Conservation (phyloP, 2,797 vertebrate species). For the Tachyglossus aculeatus region DNA sequence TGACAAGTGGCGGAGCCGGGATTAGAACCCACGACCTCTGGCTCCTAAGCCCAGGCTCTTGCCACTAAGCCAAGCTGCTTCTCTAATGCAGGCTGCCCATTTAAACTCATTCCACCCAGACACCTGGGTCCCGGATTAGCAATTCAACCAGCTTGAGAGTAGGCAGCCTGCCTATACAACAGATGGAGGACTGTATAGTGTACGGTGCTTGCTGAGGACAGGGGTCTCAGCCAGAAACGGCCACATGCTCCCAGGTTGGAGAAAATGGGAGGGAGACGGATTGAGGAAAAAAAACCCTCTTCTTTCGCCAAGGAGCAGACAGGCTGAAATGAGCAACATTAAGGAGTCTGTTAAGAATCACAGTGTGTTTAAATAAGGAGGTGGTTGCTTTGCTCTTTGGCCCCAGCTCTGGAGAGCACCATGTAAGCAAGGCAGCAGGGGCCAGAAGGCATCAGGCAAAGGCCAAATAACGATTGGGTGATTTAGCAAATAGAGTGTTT, state of each 20-base stretch:
- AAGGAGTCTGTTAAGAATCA: not conserved
- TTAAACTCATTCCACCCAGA: constrained; percentile 50
- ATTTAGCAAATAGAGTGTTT: no score
- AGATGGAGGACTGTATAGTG: constrained; percentile 62
- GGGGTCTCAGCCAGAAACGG: constrained; percentile 57
- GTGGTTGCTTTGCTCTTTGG: not conserved
- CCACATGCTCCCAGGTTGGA: constrained; percentile 30
- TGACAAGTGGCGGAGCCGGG: no score
- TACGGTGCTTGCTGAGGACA: constrained; percentile 51
- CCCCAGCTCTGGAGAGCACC: not conserved
- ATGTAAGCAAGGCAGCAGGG: not conserved
- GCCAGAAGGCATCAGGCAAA: no score
- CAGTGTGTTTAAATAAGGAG: not conserved
- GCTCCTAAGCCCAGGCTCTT: no score
- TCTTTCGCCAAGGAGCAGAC: constrained; percentile 15
- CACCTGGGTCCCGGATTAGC: constrained; percentile 58
- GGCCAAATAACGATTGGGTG: no score
- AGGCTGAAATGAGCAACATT: not conserved
- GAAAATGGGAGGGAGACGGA: constrained; percentile 21
- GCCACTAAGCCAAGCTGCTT: no score
- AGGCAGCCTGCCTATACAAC: constrained; percentile 62
- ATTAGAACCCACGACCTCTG: no score
- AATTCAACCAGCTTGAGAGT: constrained; percentile 58
- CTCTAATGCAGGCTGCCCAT: constrained; percentile 16
- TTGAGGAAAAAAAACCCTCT: not conserved